A percentile compares a stretch with the other conserved stretches of the same genome.
phyloP scores from a whole-genome alignment of 2,797 vertebrate genomes.

The Eupleurogrammus muticus region DNA sequence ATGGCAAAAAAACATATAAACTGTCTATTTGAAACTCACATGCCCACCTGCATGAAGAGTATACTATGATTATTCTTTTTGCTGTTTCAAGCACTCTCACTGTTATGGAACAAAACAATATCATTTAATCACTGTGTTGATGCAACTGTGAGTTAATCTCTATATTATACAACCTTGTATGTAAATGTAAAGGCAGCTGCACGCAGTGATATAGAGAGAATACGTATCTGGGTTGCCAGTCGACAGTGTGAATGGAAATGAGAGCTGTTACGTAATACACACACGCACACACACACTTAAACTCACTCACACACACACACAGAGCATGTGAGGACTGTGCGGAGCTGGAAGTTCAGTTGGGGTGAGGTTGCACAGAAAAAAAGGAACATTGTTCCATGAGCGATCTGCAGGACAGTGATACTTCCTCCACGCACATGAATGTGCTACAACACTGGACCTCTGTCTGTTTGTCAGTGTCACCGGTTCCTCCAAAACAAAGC shows the following conservation, averaged over 20 bases:
- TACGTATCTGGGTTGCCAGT: conserved; percentile 13
- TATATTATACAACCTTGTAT: conserved; percentile 1
- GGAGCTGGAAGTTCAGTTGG: conserved; percentile 54
- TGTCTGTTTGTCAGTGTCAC: conserved; percentile 11
- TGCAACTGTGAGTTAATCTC: conserved; percentile 7
- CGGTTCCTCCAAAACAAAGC: conserved; percentile 29
- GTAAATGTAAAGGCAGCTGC: conserved; percentile 6
- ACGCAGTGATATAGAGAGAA: background rate
- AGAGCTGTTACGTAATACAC: conserved; percentile 57
- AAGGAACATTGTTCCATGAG: conserved; percentile 63
- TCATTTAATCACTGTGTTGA: background rate
- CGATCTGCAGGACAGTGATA: conserved; percentile 33
- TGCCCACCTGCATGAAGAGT: background rate
- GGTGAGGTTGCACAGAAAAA: conserved; percentile 60
- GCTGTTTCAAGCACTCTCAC: background rate
- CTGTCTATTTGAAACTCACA: conserved; percentile 3
- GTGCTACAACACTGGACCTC: conserved; percentile 24
- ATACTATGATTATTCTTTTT: background rate
- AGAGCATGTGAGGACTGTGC: conserved; percentile 59
- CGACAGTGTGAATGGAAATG: conserved; percentile 40
- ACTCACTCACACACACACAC: background rate
- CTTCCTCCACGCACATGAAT: conserved; percentile 49
- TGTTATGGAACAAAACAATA: background rate
- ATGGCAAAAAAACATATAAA: background rate
- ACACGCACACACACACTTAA: conserved; percentile 18